phyloP scores from a whole-genome alignment of 2,888 invertebrate species.

The Clivina fossor region DNA sequence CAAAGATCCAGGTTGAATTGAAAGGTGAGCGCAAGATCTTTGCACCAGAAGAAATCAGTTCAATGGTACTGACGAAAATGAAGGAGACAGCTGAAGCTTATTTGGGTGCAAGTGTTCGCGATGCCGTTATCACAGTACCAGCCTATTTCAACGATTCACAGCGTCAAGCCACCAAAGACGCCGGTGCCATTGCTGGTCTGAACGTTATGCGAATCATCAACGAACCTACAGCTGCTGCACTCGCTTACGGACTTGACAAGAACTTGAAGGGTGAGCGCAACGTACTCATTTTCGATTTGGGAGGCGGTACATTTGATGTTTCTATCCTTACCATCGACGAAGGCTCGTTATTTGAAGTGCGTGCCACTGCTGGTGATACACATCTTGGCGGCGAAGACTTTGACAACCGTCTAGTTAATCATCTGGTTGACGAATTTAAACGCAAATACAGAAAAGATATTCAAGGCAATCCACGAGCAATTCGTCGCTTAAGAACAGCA shows the following conservation, averaged over 20 bases:
- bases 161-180: slow-evolving; percentile 70
- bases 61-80: slow-evolving; percentile 65
- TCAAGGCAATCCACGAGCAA: slow-evolving; percentile 63
- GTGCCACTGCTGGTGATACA: slow-evolving; percentile 58
- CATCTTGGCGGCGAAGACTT: slow-evolving; percentile 55
- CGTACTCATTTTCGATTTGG: slow-evolving; percentile 60
- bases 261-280: slow-evolving; percentile 51
- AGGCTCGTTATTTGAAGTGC: slow-evolving; percentile 58
- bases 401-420: slow-evolving; percentile 65
- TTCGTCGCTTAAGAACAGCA: slow-evolving; percentile 71
- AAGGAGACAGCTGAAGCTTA: slow-evolving; percentile 71
- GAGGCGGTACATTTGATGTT: slow-evolving; percentile 67
- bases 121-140: slow-evolving; percentile 77
- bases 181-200: slow-evolving; percentile 65
- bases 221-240: slow-evolving; percentile 64
- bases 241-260: slow-evolving; percentile 60
- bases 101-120: slow-evolving; percentile 64
- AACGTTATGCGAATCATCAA: slow-evolving; percentile 68
- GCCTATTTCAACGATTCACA: slow-evolving; percentile 74
- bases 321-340: slow-evolving; percentile 68
- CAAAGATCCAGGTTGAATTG: slow-evolving; percentile 64
- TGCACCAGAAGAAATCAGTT: slow-evolving; percentile 70
- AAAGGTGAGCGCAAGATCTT: slow-evolving; percentile 66
- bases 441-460: slow-evolving; percentile 73
- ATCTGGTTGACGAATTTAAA: slow-evolving; percentile 72